Evolutionary conservation across 2,888 invertebrate species (phyloP).

Genomic region (Synanthedon andrenaeformis): DNA sequence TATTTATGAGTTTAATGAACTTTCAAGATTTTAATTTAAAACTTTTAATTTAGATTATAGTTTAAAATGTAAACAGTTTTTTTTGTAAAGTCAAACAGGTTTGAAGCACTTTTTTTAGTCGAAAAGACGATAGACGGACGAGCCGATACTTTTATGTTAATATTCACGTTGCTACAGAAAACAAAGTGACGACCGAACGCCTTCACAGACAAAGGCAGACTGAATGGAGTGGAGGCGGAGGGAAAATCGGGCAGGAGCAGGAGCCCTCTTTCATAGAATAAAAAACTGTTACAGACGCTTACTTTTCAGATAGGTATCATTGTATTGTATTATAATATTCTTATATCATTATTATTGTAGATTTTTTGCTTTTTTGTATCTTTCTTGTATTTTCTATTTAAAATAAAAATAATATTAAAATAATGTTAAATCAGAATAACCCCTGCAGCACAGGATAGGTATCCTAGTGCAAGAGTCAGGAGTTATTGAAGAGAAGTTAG

Average conservation of each 20-base stretch:
- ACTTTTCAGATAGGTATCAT: not conserved
- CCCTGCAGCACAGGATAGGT: too few relatives aligned
- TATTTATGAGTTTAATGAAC: not conserved
- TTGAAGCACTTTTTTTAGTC: too few relatives aligned
- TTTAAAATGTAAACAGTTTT: too few relatives aligned
- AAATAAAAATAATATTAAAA: too few relatives aligned
- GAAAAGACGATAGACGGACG: too few relatives aligned
- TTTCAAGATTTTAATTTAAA: slow-evolving; percentile 1
- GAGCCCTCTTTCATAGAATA: slow-evolving; percentile 45
- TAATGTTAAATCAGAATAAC: too few relatives aligned
- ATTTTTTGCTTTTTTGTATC: too few relatives aligned
- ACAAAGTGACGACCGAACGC: slow-evolving; percentile 43
- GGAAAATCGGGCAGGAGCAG: slow-evolving; percentile 28
- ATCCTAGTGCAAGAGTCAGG: too few relatives aligned
- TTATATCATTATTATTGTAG: too few relatives aligned
- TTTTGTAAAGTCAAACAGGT: not conserved
- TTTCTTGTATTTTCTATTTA: too few relatives aligned
- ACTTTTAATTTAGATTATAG: not conserved
- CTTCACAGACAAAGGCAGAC: slow-evolving; percentile 52
- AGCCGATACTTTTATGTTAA: slow-evolving; percentile 36
- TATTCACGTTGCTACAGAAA: slow-evolving; percentile 18
- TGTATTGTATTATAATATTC: too few relatives aligned
- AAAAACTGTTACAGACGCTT: slow-evolving; percentile 35
- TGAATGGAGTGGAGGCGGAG: slow-evolving; percentile 32
- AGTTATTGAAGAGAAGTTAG: too few relatives aligned